Conservation (phyloP, 2,797 vertebrate species). For the Uromys caudimaculatus region DNA sequence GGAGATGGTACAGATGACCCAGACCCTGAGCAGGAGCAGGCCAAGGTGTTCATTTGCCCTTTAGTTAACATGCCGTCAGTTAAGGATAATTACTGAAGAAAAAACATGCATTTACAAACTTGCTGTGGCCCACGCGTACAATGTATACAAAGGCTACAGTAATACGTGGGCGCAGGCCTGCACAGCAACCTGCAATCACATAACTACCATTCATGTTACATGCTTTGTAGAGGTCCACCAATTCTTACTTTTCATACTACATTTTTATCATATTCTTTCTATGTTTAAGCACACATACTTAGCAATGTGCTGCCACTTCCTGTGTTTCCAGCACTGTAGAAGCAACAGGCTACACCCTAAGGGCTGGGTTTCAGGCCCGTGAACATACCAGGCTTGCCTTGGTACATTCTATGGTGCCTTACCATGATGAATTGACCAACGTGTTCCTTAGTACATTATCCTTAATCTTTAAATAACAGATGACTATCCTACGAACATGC, state of each 20-base stretch:
- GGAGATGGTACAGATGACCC: background rate
- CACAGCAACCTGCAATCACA: background rate
- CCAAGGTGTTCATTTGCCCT: background rate
- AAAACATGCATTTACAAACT: background rate
- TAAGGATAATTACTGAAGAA: background rate
- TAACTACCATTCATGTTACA: background rate
- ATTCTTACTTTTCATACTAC: background rate
- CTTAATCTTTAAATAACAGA: background rate
- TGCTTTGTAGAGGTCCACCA: fast-evolving
- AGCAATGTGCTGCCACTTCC: background rate
- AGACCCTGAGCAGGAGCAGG: background rate
- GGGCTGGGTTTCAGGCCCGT: background rate
- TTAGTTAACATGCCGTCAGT: background rate
- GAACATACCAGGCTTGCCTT: background rate
- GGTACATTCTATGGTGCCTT: background rate
- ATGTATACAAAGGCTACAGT: background rate
- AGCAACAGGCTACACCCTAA: background rate
- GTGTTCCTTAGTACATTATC: background rate
- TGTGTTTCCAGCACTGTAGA: background rate
- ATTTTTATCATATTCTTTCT: background rate
- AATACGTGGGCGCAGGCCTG: too few species aligned
- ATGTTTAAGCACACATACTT: background rate
- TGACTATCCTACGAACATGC: background rate
- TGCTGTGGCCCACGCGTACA: background rate
- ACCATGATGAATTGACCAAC: background rate